Conservation (phyloP, 1,140 invertebrate species). For the Solen grandis region DNA sequence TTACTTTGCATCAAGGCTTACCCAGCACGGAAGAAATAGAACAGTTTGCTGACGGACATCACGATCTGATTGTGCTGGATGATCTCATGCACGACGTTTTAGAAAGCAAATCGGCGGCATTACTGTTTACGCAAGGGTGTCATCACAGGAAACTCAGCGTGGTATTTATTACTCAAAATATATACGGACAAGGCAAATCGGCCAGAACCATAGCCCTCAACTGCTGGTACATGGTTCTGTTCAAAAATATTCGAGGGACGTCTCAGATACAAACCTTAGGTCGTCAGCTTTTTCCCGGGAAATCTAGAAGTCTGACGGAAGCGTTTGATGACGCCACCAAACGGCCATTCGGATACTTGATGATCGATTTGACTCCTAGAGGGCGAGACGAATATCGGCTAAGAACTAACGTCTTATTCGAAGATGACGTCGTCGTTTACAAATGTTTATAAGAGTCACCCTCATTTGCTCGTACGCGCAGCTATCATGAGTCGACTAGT, state of each 20-base stretch:
- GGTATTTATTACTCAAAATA: constrained; percentile 29
- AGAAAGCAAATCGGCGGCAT: not conserved
- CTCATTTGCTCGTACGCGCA: too few relatives aligned
- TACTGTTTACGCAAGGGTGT: constrained; percentile 38
- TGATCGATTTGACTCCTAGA: constrained; percentile 7
- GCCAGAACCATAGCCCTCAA: constrained; percentile 30
- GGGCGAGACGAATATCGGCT: not conserved
- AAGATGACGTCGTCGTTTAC: not conserved
- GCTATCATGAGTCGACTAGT: not conserved
- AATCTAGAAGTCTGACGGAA: not conserved
- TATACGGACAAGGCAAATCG: constrained; percentile 1
- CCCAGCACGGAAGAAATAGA: too few relatives aligned
- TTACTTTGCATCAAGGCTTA: too few relatives aligned
- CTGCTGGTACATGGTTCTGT: constrained; percentile 13
- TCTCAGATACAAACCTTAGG: constrained; percentile 10
- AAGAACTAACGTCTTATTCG: constrained; percentile 13
- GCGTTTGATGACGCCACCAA: constrained; percentile 5
- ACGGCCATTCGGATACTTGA: not conserved
- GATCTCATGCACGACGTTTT: constrained; percentile 26
- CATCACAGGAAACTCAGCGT: constrained; percentile 10
- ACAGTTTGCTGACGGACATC: too few relatives aligned
- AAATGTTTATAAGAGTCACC: too few relatives aligned
- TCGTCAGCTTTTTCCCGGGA: constrained; percentile 28
- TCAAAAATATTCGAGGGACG: constrained; percentile 19
- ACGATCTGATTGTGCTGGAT: constrained; percentile 31